Evolutionary conservation across 2,888 invertebrate genomes (phyloP).

Genomic region (Drosophila mettleri): DNA sequence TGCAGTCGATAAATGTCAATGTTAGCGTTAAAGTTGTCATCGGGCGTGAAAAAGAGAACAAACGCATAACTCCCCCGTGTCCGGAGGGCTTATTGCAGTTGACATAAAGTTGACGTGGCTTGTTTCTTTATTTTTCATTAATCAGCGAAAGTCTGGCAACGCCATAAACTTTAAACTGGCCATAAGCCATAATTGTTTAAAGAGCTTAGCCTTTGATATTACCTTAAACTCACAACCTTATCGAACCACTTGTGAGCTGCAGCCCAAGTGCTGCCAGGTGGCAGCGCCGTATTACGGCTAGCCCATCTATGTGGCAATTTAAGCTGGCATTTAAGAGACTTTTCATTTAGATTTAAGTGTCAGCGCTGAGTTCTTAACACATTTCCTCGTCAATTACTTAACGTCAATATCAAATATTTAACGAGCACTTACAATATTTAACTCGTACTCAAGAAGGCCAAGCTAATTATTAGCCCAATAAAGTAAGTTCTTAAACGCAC

Average conservation of each 20-base stretch:
- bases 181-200: not conserved
- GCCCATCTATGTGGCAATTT: not conserved
- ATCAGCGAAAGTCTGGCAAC: not conserved
- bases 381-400: not conserved
- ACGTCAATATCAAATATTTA: not conserved
- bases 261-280: not conserved
- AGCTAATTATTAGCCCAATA: not conserved
- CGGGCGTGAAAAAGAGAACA: conserved; percentile 3
- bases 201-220: not conserved
- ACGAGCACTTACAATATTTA: not conserved
- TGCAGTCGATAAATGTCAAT: conserved; percentile 57
- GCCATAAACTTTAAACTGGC: not conserved
- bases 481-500: not conserved
- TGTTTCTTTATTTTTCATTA: not conserved
- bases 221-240: not conserved
- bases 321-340: not conserved
- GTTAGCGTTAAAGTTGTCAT: conserved; percentile 25
- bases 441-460: not conserved
- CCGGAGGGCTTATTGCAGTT: not conserved
- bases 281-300: not conserved
- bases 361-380: too few relatives aligned
- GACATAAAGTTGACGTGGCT: not conserved
- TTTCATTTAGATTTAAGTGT: not conserved
- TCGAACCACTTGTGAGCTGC: not conserved
- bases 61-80: not conserved